Conservation (phyloP, 1,140 invertebrate species). For the Tribolium madens region DNA sequence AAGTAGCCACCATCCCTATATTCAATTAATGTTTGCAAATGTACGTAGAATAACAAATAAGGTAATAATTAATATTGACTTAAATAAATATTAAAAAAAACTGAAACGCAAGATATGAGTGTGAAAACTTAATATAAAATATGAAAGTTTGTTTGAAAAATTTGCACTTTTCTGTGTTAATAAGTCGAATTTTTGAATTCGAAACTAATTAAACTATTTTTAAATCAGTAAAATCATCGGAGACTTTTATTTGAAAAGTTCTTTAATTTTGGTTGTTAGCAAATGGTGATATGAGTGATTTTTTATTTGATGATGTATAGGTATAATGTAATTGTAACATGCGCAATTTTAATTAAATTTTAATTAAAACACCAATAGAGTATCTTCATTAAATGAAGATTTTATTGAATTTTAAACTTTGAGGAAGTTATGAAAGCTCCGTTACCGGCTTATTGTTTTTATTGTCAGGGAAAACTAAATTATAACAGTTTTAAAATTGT, state of each 20-base stretch:
- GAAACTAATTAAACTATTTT: slow-evolving; percentile 10
- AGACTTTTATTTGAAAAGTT: background rate
- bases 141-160: too few relatives aligned
- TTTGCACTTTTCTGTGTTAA: background rate
- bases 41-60: background rate
- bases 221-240: slow-evolving; percentile 9
- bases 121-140: too few relatives aligned
- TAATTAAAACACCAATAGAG: slow-evolving; percentile 42
- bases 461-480: slow-evolving; percentile 37
- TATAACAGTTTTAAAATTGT: slow-evolving; percentile 38
- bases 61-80: background rate
- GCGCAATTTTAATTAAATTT: slow-evolving; percentile 31
- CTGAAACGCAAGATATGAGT: background rate
- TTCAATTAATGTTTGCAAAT: slow-evolving; percentile 4
- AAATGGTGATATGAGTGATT: background rate
- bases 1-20: background rate
- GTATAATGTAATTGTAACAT: slow-evolving; percentile 13
- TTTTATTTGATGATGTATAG: background rate
- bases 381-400: slow-evolving; percentile 38
- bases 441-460: slow-evolving; percentile 40
- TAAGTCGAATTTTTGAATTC: background rate
- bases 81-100: slow-evolving; percentile 8
- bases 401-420: slow-evolving; percentile 43
- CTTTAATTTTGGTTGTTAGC: background rate
- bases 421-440: slow-evolving; percentile 42